Base-by-base conservation (phyloP, 2,888 invertebrate species). In the Slavum lentiscoides region DNA sequence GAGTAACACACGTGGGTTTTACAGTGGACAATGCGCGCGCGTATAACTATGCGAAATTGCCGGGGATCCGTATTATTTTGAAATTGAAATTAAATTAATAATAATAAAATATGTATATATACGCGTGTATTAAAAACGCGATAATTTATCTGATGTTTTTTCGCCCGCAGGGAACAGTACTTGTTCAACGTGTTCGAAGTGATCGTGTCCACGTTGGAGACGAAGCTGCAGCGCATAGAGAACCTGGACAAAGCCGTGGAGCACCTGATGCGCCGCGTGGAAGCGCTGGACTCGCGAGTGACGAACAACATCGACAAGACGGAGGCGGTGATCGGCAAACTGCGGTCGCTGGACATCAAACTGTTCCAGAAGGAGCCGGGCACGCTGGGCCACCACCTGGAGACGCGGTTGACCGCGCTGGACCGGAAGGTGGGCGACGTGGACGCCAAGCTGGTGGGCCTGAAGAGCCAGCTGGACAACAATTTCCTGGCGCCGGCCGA, bases 171-270 rank as follows among this genome's bases (percentile, higher is more conserved):
- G 87, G 94, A 94, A 87, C 93, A 94, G 87, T 94, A 94, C 87
- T 90, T 95, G 83, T 92, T 94, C 88, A 93, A 93, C 86, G 93
- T 95, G 80, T 95, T 95, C 88, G 95, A 95, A 87, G 94, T 94
- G 77, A 94, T 96, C 84, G 94, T 95, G 82, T 93, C 94, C 84
- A 95, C 94, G 43, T 87, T 95, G 84, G 95, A 95, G 87, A 93
- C 94, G 8, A 95, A 95, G 88, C 88, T 95, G 19, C 94, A 94
- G 86, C 89, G 94, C 84, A 94, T 95, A 85, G 95, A 95, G 85
- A 94, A 94, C 86, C 87, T 95, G 82, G 95, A 95, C 86, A 93
- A 93, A 87, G 94, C 94, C 0, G 93, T 95, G 2, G 94, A 95
- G 85, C 93, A 94, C 85, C 87, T 95, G 82, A 94, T 94, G 93